Percentiles rank a stretch among this genome's conserved stretches.
Conservation (phyloP, 2,888 invertebrate genomes). For the Caenorhabditis uteleia region DNA sequence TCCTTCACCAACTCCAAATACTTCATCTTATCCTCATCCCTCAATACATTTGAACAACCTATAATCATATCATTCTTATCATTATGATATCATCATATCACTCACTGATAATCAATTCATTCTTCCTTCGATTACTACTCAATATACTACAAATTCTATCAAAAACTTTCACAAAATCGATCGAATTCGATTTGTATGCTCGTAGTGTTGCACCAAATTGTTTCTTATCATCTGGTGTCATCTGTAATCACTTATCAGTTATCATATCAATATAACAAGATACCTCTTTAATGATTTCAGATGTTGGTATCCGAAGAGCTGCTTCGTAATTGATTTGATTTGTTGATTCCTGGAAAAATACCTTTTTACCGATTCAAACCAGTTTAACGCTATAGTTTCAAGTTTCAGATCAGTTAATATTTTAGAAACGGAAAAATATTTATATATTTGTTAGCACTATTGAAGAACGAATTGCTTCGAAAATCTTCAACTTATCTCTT, state of each 20-base stretch:
- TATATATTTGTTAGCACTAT: too few relatives aligned
- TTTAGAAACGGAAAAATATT: too few relatives aligned
- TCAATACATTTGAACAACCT: constrained; percentile 29
- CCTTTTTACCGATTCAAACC: too few relatives aligned
- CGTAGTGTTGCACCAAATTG: constrained; percentile 19
- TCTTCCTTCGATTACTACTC: constrained; percentile 1
- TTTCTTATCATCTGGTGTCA: constrained; percentile 16
- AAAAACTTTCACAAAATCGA: constrained; percentile 20
- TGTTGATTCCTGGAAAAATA: too few relatives aligned
- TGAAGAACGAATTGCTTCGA: too few relatives aligned
- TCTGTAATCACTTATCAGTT: constrained; percentile 10
- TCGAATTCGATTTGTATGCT: constrained; percentile 16
- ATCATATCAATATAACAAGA: background rate
- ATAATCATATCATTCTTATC: too few relatives aligned
- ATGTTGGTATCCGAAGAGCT: constrained; percentile 18
- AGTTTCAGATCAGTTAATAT: too few relatives aligned
- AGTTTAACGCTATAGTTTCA: too few relatives aligned
- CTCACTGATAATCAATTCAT: constrained; percentile 16
- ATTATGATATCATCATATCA: background rate
- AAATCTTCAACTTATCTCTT: too few relatives aligned
- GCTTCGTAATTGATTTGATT: constrained; percentile 14
- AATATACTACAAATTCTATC: constrained; percentile 17
- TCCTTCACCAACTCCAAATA: constrained; percentile 3
- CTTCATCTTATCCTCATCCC: constrained; percentile 19
- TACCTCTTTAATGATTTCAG: constrained; percentile 13